Conservation (phyloP, 2,888 invertebrate genomes). For the Caenorhabditis sp. region DNA sequence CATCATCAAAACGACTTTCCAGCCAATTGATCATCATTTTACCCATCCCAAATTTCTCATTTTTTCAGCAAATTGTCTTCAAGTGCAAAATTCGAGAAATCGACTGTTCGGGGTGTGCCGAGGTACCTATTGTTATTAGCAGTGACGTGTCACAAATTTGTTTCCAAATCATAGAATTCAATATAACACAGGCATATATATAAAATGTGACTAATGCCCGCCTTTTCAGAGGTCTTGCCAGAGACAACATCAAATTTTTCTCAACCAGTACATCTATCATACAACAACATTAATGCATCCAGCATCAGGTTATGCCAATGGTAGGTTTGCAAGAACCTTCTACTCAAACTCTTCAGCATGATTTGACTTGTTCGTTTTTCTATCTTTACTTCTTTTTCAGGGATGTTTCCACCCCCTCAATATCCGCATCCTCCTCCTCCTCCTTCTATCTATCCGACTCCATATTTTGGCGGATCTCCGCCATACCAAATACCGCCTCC, state of each 20-base stretch:
- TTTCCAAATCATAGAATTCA: slow-evolving; percentile 40
- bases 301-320: slow-evolving; percentile 8
- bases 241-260: slow-evolving; percentile 16
- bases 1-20: background rate
- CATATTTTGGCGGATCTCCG: slow-evolving; percentile 31
- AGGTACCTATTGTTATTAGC: slow-evolving; percentile 39
- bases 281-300: slow-evolving; percentile 6
- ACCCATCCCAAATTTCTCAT: background rate
- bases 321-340: background rate
- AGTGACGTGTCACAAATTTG: slow-evolving; percentile 33
- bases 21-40: background rate
- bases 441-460: slow-evolving; percentile 39
- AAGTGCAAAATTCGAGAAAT: slow-evolving; percentile 49
- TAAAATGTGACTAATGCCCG: background rate
- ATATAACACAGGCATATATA: slow-evolving; percentile 9
- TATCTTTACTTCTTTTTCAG: slow-evolving; percentile 17
- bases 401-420: slow-evolving; percentile 11
- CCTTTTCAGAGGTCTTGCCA: slow-evolving; percentile 49
- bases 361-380: too few species aligned
- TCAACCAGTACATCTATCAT: slow-evolving; percentile 8
- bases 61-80: slow-evolving; percentile 41
- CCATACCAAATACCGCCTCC: slow-evolving; percentile 18
- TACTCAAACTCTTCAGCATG: background rate
- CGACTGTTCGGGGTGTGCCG: slow-evolving; percentile 62
- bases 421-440: slow-evolving; percentile 18